Conservation (phyloP, 2,888 invertebrate genomes). For the Phragmatobia fuliginosa region DNA sequence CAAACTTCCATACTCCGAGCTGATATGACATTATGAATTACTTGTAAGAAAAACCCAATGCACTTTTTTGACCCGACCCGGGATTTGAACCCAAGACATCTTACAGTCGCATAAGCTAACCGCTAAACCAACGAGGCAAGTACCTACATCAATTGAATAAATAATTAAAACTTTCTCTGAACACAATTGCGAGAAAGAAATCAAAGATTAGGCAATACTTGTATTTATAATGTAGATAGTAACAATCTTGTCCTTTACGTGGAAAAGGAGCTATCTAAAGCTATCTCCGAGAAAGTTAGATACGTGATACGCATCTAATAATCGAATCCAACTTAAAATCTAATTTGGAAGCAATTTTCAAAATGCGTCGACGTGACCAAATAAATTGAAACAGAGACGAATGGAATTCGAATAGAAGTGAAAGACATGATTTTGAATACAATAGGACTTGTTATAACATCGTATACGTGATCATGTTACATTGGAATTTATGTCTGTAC, state of each 20-base stretch:
- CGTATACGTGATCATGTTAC: constrained; percentile 14
- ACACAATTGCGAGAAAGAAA: constrained; percentile 7
- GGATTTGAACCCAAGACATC: no score
- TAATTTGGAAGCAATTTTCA: constrained; percentile 64
- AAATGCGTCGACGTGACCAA: constrained; percentile 68
- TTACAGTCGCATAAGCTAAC: no score
- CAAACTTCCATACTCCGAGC: no score
- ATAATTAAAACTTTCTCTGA: constrained; percentile 11
- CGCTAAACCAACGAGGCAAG: no score
- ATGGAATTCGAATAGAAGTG: constrained; percentile 43
- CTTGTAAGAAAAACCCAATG: no score
- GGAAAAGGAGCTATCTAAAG: constrained; percentile 32
- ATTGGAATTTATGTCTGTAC: constrained; percentile 3
- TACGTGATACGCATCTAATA: constrained; percentile 74
- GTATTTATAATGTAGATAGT: neutral
- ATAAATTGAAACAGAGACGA: constrained; percentile 51
- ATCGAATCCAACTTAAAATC: constrained; percentile 46
- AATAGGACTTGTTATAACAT: constrained; percentile 21
- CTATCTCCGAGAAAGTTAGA: constrained; percentile 73
- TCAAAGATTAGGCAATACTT: constrained; percentile 17
- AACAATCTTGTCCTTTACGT: constrained; percentile 7
- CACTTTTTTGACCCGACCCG: no score
- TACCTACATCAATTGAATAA: constrained; percentile 1
- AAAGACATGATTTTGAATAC: constrained; percentile 33
- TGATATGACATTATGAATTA: no score